These are phyloP conservation scores for Vollenhovia emeryi DNA, from an alignment of 1,140 invertebrate species.

Conservation along the genomic window DNA sequence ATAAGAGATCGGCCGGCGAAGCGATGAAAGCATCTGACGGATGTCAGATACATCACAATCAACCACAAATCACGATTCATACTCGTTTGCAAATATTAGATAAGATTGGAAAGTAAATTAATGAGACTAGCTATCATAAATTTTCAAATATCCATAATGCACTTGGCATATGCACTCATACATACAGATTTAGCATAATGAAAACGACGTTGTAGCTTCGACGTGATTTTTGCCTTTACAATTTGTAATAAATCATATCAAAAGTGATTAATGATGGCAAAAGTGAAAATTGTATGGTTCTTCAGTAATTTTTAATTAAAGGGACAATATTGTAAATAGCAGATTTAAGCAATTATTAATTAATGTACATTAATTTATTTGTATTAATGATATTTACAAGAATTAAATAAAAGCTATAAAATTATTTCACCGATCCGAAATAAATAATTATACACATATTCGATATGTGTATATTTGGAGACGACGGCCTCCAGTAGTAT, in stretches of 20 bases:
- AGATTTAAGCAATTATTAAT: not conserved
- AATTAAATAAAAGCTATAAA: not conserved
- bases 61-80: not conserved
- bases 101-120: conserved; percentile 5
- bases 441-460: not conserved
- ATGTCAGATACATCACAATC: conserved; percentile 59
- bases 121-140: not conserved
- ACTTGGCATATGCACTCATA: not conserved
- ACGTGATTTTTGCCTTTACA: not conserved
- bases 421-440: not conserved
- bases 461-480: not conserved
- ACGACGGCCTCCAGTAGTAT: not conserved
- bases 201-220: not conserved
- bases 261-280: conserved; percentile 1
- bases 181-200: not conserved
- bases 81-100: not conserved
- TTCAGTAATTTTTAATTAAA: not conserved
- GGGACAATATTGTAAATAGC: not conserved
- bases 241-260: not conserved
- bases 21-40: not conserved
- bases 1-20: conserved; percentile 39
- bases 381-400: not conserved
- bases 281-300: not conserved
- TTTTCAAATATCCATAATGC: conserved; percentile 16
- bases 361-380: not conserved